Evolutionary conservation across 1,140 invertebrate species (phyloP).

Genomic region (Pteromalus puparum): DNA sequence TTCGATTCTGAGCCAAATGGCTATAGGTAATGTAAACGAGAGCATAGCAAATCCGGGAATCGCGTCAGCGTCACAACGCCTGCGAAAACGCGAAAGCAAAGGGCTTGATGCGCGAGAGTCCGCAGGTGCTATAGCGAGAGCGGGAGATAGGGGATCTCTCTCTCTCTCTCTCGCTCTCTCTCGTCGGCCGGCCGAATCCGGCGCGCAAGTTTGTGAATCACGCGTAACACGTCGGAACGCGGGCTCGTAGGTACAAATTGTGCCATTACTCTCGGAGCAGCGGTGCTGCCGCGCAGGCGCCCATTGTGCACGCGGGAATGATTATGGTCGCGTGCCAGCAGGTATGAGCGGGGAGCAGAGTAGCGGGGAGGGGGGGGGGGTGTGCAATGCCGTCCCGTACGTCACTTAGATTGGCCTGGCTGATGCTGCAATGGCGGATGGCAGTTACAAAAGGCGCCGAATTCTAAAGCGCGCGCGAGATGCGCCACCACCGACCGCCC

Average conservation of each 20-base stretch:
- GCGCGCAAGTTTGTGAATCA: conserved; percentile 64
- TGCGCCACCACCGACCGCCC: background rate
- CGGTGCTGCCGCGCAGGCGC: conserved; percentile 67
- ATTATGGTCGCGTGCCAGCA: conserved; percentile 22
- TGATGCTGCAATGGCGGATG: conserved; percentile 53
- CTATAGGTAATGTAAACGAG: no score
- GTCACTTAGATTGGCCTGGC: conserved; percentile 69
- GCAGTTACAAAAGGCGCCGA: conserved; percentile 66
- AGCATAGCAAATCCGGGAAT: no score
- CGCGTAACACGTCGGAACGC: conserved; percentile 63
- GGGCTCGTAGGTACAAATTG: conserved; percentile 67
- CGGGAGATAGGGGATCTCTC: conserved; percentile 33
- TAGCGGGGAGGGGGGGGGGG: background rate
- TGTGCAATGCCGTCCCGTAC: conserved; percentile 56
- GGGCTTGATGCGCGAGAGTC: no score
- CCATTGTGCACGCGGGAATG: conserved; percentile 28
- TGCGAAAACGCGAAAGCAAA: no score
- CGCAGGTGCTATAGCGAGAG: background rate
- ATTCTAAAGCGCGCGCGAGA: conserved; percentile 55
- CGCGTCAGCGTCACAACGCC: no score
- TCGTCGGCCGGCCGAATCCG: conserved; percentile 43
- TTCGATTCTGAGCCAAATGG: no score
- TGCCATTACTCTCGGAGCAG: conserved; percentile 69
- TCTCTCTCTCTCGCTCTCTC: conserved; percentile 44
- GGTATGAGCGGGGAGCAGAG: background rate